A percentile compares a stretch with the other conserved stretches of the same genome.
These are phyloP conservation scores for Mesochorus sp. DNA, from an alignment of 2,888 invertebrate genomes.

Conservation along the genomic window DNA sequence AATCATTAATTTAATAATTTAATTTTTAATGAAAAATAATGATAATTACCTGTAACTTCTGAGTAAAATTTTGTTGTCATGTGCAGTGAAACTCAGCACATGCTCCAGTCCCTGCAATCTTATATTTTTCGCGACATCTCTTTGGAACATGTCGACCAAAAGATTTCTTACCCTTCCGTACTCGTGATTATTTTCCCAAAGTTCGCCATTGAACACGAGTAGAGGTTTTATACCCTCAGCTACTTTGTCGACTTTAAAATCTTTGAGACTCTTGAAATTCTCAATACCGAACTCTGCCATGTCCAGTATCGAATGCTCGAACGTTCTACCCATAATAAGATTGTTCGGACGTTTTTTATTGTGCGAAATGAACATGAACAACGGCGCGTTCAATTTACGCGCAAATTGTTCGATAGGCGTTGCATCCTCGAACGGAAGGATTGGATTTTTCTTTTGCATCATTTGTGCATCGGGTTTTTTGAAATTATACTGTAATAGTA, in stretches of 20 bases:
- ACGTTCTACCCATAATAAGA: slow-evolving; percentile 93
- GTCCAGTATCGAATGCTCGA: slow-evolving; percentile 94
- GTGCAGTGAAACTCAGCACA: slow-evolving; percentile 93
- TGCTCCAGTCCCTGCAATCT: slow-evolving; percentile 97
- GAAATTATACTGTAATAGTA: slow-evolving; percentile 85
- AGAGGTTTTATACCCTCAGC: slow-evolving; percentile 94
- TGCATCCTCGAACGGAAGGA: slow-evolving; percentile 96
- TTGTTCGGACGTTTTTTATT: slow-evolving; percentile 98
- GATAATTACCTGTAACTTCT: slow-evolving; percentile 86
- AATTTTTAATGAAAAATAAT: neutral
- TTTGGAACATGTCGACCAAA: slow-evolving; percentile 95
- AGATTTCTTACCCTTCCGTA: slow-evolving; percentile 93
- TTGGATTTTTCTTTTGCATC: slow-evolving; percentile 91
- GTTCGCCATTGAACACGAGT: slow-evolving; percentile 94
- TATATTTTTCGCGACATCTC: slow-evolving; percentile 90
- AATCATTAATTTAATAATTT: too few species aligned
- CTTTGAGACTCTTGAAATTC: slow-evolving; percentile 89
- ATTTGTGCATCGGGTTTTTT: slow-evolving; percentile 93
- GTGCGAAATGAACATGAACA: slow-evolving; percentile 96
- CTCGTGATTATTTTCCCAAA: slow-evolving; percentile 92
- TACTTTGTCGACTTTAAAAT: slow-evolving; percentile 91
- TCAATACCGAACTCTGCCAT: slow-evolving; percentile 98
- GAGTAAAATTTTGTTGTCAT: slow-evolving; percentile 90
- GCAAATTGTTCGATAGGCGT: slow-evolving; percentile 90
- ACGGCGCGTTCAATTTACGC: slow-evolving; percentile 92